Percentiles rank a stretch among this genome's conserved stretches.
Conservation (phyloP, 2,113 vertebrate species). For the Natator depressus region DNA sequence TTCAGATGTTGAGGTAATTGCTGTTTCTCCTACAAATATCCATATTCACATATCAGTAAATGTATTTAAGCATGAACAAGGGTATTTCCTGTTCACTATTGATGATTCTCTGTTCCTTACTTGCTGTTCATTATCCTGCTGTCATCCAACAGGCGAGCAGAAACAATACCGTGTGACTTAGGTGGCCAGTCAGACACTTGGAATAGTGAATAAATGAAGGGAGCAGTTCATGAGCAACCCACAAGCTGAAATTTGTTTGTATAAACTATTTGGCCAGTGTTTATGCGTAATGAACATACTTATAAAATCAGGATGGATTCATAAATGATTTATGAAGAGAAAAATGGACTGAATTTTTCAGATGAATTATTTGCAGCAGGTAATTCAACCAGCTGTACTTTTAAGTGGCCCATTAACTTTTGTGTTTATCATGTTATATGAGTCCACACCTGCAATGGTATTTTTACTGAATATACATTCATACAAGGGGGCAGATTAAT, state of each 20-base stretch:
- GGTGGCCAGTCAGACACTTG: slow-evolving; percentile 32
- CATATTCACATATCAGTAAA: background rate
- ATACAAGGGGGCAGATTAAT: background rate
- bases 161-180: slow-evolving; percentile 31
- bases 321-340: slow-evolving; percentile 51
- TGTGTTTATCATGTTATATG: slow-evolving; percentile 46
- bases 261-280: slow-evolving; percentile 52
- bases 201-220: slow-evolving; percentile 41
- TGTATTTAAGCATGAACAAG: background rate
- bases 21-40: background rate
- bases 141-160: background rate
- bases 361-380: slow-evolving; percentile 13
- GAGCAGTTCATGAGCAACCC: slow-evolving; percentile 12
- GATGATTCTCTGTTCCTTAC: background rate
- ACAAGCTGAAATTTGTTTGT: slow-evolving; percentile 54
- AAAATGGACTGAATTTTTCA: slow-evolving; percentile 5
- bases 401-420: slow-evolving; percentile 38
- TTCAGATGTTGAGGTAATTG: background rate
- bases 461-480: slow-evolving; percentile 39
- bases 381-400: slow-evolving; percentile 33
- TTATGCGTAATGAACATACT: slow-evolving; percentile 40
- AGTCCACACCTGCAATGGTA: background rate
- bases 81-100: background rate
- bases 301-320: slow-evolving; percentile 30
- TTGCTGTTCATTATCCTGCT: background rate